phyloP scores from a whole-genome alignment of 2,113 vertebrate species.

The Candoia aspera region DNA sequence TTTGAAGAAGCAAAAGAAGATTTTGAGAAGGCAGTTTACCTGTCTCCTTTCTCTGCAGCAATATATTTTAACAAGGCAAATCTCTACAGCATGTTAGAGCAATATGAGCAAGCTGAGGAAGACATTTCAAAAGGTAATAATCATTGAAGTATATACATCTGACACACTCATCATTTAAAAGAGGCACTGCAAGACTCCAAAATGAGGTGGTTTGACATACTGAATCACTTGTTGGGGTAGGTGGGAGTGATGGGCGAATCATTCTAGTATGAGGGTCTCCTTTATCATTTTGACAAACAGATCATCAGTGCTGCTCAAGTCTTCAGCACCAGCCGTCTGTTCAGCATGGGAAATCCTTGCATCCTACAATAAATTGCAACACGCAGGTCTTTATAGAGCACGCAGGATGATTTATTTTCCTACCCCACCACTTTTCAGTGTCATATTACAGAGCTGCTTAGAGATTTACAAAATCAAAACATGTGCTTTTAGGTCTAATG shows the following conservation, averaged over 20 bases:
- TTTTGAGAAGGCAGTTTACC: slow-evolving; percentile 69
- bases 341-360: neutral
- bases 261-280: neutral
- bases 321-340: neutral
- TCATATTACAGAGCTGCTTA: neutral
- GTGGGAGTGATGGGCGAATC: neutral
- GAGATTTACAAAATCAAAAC: neutral
- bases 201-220: neutral
- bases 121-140: slow-evolving; percentile 72
- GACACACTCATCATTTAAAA: neutral
- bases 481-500: neutral
- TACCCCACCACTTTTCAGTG: neutral
- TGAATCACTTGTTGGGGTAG: neutral
- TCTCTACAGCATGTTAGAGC: slow-evolving; percentile 69
- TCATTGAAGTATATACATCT: neutral
- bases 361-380: neutral
- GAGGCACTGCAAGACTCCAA: neutral
- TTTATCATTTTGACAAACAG: neutral
- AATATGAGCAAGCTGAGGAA: slow-evolving; percentile 73
- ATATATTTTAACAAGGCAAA: slow-evolving; percentile 75
- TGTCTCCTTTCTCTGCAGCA: slow-evolving; percentile 70
- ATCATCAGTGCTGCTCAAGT: neutral
- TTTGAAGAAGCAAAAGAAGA: slow-evolving; percentile 75
- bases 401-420: neutral
- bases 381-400: neutral